phyloP scores from a whole-genome alignment of 2,888 invertebrate genomes.

The Caenorhabditis uteleia region DNA sequence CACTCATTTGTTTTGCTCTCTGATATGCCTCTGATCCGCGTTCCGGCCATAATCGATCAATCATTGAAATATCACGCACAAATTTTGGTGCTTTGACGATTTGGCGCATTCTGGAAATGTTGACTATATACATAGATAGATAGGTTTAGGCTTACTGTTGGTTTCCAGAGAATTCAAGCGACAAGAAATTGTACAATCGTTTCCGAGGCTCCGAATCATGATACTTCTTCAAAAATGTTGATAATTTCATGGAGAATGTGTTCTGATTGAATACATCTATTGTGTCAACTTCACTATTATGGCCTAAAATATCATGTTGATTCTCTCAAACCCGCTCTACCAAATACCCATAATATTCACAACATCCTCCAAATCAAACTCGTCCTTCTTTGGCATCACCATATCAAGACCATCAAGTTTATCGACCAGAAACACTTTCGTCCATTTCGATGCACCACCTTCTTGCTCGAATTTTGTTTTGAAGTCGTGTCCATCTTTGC shows the following conservation, averaged over 20 bases:
- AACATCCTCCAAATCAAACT: conserved; percentile 55
- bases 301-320: conserved; percentile 32
- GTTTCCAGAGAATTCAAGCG: conserved; percentile 86
- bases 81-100: conserved; percentile 80
- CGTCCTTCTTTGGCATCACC: conserved; percentile 44
- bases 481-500: conserved; percentile 53
- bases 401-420: conserved; percentile 52
- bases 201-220: conserved; percentile 18
- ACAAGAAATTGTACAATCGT: conserved; percentile 83
- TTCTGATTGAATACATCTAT: conserved; percentile 80
- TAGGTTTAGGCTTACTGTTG: conserved; percentile 74
- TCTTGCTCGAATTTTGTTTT: conserved; percentile 37
- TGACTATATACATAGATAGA: no score
- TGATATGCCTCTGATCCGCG: conserved; percentile 11
- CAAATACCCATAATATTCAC: conserved; percentile 47
- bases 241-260: conserved; percentile 82
- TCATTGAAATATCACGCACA: conserved; percentile 85
- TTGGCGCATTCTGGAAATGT: conserved; percentile 49
- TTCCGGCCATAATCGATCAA: conserved; percentile 79
- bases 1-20: conserved; percentile 1
- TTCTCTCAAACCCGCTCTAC: no score
- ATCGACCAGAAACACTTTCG: conserved; percentile 47
- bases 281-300: conserved; percentile 54
- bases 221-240: conserved; percentile 74
- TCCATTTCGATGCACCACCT: conserved; percentile 30